phyloP scores from a whole-genome alignment of 2,888 invertebrate species.

The Dendrolimus houi region DNA sequence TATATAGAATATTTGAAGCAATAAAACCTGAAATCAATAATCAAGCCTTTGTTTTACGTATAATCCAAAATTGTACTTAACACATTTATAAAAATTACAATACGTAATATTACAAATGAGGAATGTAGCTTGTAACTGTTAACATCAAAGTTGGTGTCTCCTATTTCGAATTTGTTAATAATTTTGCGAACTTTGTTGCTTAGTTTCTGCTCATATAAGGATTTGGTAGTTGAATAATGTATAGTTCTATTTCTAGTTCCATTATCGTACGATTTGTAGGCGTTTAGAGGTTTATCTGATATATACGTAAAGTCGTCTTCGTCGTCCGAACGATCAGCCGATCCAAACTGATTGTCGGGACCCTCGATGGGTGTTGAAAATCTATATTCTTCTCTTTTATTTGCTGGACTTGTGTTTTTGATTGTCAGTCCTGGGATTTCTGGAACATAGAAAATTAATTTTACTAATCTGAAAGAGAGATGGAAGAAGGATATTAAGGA shows the following conservation, averaged over 20 bases:
- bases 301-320: conserved; percentile 52
- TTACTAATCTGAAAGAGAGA: background rate
- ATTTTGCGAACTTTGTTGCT: conserved; percentile 63
- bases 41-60: conserved; percentile 16
- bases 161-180: conserved; percentile 45
- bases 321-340: conserved; percentile 83
- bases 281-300: background rate
- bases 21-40: too few relatives aligned
- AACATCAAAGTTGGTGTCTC: conserved; percentile 21
- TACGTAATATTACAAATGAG: conserved; percentile 5
- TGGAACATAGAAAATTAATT: conserved; percentile 39
- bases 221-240: conserved; percentile 25
- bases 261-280: conserved; percentile 18
- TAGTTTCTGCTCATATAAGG: conserved; percentile 43
- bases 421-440: conserved; percentile 86
- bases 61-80: conserved; percentile 16
- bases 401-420: conserved; percentile 69
- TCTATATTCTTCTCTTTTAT: conserved; percentile 74
- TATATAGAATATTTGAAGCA: too few relatives aligned
- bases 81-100: conserved; percentile 14
- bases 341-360: conserved; percentile 82
- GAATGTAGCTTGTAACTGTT: conserved; percentile 18
- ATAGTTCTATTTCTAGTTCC: conserved; percentile 40
- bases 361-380: conserved; percentile 61
- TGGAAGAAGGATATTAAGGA: too few relatives aligned